These are phyloP conservation scores for Drosophila nasuta DNA, from an alignment of 1,140 invertebrate genomes.

Conservation along the genomic window DNA sequence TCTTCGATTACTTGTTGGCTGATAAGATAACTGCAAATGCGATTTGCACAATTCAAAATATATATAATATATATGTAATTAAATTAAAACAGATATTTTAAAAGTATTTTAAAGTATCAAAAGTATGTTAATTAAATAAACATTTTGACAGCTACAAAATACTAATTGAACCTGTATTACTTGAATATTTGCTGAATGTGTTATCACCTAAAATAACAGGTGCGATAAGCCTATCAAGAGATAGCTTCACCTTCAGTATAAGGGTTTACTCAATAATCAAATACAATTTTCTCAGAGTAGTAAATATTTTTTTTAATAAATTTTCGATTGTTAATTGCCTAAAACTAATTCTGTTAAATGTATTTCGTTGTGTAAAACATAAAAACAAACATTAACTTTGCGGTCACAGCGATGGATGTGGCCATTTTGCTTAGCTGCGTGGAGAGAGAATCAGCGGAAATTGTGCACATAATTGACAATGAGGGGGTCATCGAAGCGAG, in stretches of 20 bases:
- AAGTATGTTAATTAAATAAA: no score
- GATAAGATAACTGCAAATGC: no score
- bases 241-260: background rate
- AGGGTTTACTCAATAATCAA: background rate
- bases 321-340: slow-evolving; percentile 2
- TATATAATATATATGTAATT: no score
- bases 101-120: no score
- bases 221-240: no score
- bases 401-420: background rate
- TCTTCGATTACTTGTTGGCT: no score
- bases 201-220: no score
- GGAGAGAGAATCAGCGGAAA: slow-evolving; percentile 54
- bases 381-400: slow-evolving; percentile 62
- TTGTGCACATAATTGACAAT: slow-evolving; percentile 80
- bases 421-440: background rate
- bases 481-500: slow-evolving; percentile 75
- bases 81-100: no score
- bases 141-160: no score
- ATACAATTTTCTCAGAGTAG: background rate
- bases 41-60: no score
- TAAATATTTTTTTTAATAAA: background rate
- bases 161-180: no score
- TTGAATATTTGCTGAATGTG: no score
- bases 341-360: slow-evolving; percentile 14
- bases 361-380: slow-evolving; percentile 31